Base-by-base conservation (phyloP, 2,113 vertebrate genomes). In the Vulpes vulpes region DNA sequence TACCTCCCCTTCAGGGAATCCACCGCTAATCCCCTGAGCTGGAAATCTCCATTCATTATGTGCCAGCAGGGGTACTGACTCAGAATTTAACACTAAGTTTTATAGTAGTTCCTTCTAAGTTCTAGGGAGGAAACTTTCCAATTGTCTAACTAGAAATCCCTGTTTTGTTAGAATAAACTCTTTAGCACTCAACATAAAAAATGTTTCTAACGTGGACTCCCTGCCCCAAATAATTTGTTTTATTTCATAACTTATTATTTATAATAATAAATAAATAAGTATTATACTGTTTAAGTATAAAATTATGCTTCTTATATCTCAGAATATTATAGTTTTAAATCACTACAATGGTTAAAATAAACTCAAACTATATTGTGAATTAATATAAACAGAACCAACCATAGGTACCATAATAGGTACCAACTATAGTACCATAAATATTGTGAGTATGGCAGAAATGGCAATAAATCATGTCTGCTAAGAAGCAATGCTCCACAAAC, bases 291-390 rank as follows among this genome's bases (percentile, higher is more conserved):
- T 73, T 83, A 78, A 97, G 53, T 65, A 87, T 59, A 92, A 87
- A 96, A 89, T 89, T 71, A 80, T 76, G 71, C 49, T 92, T 82
- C 73, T 97, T 82, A 89, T 60, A 91, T 71, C 23, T 27, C 78
- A 87, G 53, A 80, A 95, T 92, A 71, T 62, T 91, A 59, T 8
- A 93, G 67, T 87, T 97, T 79, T 88, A 87, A 93, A 64, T 91
- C 27, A 62, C 51, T 90, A 20, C 38, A 92, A 71, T 71, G 43
- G 17, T 95, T 96, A 95, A 79, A 97, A 95, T 85, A 87, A 92
- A 94, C 49, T 60, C 81, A 71, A 87, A 84, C 27, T 78, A n/a
- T 89, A 83, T 32, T 95, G 23, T 87, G 35, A 95, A 91, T 83
- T 86, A 93, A 95, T 30, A 94, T 62, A 96, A 89, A 84, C 22